phyloP scores from a whole-genome alignment of 2,888 invertebrate genomes.

The Phengaris arion region DNA sequence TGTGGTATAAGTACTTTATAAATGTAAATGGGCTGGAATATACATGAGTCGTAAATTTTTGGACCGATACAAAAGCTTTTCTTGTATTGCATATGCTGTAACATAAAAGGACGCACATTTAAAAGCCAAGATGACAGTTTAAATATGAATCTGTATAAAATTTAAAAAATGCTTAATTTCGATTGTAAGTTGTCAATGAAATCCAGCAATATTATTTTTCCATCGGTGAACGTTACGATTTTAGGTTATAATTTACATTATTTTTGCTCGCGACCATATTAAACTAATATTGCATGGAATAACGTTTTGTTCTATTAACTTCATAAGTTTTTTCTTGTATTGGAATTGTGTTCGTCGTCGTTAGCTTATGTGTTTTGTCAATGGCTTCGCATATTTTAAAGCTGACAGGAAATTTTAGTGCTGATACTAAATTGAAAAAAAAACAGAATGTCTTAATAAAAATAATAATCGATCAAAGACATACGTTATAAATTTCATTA shows the following conservation, averaged over 20 bases:
- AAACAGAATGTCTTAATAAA: neutral
- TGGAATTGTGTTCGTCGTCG: constrained; percentile 28
- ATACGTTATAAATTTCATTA: neutral
- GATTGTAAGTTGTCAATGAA: constrained; percentile 48
- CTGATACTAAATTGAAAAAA: neutral
- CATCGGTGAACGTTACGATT: constrained; percentile 55
- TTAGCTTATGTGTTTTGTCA: constrained; percentile 29
- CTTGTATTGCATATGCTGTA: constrained; percentile 57
- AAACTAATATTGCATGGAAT: constrained; percentile 77
- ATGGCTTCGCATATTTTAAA: constrained; percentile 27
- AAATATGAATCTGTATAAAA: constrained; percentile 50
- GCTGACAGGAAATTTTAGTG: neutral
- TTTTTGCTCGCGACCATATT: constrained; percentile 30
- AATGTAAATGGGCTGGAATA: constrained; percentile 61
- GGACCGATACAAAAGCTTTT: constrained; percentile 58
- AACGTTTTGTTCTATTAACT: constrained; percentile 40
- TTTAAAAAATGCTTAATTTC: constrained; percentile 55
- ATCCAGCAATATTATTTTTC: constrained; percentile 73
- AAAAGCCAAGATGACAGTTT: constrained; percentile 37
- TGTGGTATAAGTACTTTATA: constrained; percentile 67
- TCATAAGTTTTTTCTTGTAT: constrained; percentile 32
- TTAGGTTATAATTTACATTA: neutral
- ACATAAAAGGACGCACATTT: constrained; percentile 64
- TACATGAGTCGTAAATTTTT: constrained; percentile 47
- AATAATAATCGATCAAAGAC: neutral